Conservation (phyloP, 2,797 vertebrate genomes). For the Platalea minor region DNA sequence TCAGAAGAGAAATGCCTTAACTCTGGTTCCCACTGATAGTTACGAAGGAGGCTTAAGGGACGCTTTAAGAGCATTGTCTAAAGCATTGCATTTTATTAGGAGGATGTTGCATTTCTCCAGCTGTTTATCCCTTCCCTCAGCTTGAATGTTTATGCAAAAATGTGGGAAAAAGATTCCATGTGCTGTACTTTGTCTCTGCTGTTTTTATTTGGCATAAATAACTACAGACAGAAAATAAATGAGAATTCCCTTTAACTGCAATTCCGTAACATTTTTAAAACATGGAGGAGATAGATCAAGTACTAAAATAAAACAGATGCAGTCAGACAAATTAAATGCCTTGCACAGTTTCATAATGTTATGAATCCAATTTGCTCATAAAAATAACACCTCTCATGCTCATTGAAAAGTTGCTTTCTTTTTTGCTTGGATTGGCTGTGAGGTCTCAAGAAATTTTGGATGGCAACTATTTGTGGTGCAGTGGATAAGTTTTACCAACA, state of each 20-base stretch:
- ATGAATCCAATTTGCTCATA: neutral
- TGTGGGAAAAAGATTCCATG: neutral
- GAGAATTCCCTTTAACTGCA: neutral
- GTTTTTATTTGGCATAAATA: conserved; percentile 39
- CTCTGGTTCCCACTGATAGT: neutral
- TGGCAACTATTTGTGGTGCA: neutral
- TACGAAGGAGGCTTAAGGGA: neutral
- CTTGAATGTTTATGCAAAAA: conserved; percentile 20
- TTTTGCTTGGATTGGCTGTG: neutral
- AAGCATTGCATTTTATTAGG: neutral
- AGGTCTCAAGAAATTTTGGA: neutral
- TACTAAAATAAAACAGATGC: neutral
- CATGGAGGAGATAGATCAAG: neutral
- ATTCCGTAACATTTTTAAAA: neutral
- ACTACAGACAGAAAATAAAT: neutral
- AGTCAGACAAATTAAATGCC: neutral
- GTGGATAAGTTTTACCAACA: neutral
- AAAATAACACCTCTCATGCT: neutral
- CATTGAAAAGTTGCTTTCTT: neutral
- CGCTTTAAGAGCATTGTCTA: neutral
- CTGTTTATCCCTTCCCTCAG: neutral
- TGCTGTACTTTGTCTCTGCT: neutral
- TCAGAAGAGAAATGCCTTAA: neutral
- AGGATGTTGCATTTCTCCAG: neutral
- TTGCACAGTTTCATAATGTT: neutral